Evolutionary conservation across 2,113 vertebrate species (phyloP).

Genomic region (Gallinago media): DNA sequence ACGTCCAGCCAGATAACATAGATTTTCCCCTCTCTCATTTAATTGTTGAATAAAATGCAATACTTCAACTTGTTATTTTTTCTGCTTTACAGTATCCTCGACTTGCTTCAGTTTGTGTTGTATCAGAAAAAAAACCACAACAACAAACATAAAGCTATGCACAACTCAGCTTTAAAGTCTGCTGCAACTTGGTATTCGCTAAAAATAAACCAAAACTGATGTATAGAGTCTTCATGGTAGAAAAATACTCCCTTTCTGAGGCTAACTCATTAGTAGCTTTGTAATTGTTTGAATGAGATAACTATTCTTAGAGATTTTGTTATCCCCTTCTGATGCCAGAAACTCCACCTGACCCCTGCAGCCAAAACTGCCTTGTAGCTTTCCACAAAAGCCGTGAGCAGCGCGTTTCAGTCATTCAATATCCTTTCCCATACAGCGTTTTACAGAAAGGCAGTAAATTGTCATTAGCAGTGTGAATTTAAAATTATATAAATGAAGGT

Average conservation of each 20-base stretch:
- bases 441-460: background rate
- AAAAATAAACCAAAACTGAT: background rate
- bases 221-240: background rate
- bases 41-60: background rate
- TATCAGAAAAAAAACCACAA: background rate
- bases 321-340: constrained; percentile 16
- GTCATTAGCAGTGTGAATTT: background rate
- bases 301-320: constrained; percentile 25
- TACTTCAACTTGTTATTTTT: background rate
- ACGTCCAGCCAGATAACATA: constrained; percentile 39
- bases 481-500: background rate
- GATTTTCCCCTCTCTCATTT: background rate
- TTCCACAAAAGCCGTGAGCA: background rate
- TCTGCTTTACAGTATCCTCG: background rate
- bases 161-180: background rate
- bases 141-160: background rate
- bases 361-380: background rate
- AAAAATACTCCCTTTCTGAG: background rate
- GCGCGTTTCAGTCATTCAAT: background rate
- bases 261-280: constrained; percentile 15
- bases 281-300: constrained; percentile 7
- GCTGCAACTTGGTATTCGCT: background rate
- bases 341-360: constrained; percentile 39
- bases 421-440: background rate
- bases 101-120: background rate